A percentile compares a stretch with the other conserved stretches of the same genome.
These are phyloP conservation scores for rat (Rattus norvegicus) DNA, from an alignment of 2,113 vertebrate species.

Conservation along the genomic window DNA sequence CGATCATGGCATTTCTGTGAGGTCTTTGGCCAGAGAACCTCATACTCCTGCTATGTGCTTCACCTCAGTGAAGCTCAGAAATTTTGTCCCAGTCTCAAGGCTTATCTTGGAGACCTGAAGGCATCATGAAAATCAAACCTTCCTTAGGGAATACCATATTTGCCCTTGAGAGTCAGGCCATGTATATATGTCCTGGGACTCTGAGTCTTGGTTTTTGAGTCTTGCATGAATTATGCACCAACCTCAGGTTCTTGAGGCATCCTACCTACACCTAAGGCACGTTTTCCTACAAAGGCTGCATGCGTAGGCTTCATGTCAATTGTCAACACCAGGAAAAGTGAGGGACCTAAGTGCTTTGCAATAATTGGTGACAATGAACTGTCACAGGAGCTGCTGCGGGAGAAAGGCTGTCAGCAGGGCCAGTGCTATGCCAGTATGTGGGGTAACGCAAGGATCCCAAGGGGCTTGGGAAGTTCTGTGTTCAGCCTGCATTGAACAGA, in stretches of 20 bases:
- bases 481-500: background rate
- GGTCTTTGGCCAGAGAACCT: background rate
- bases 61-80: background rate
- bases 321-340: background rate
- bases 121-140: no score
- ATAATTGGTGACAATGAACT: slow-evolving; percentile 25
- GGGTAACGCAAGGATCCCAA: background rate
- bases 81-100: background rate
- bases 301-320: background rate
- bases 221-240: background rate
- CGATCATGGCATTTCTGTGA: background rate
- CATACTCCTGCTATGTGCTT: background rate
- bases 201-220: background rate
- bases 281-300: background rate
- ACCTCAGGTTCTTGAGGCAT: slow-evolving; percentile 28
- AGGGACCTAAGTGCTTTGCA: background rate
- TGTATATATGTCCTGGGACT: background rate
- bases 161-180: background rate
- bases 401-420: background rate
- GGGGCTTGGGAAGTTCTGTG: background rate
- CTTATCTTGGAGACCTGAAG: background rate
- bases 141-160: background rate
- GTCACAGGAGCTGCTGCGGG: background rate
- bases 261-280: background rate
- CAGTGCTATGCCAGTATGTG: background rate